Conservation (phyloP, 2,797 vertebrate species). For the Scarus forsteni region DNA sequence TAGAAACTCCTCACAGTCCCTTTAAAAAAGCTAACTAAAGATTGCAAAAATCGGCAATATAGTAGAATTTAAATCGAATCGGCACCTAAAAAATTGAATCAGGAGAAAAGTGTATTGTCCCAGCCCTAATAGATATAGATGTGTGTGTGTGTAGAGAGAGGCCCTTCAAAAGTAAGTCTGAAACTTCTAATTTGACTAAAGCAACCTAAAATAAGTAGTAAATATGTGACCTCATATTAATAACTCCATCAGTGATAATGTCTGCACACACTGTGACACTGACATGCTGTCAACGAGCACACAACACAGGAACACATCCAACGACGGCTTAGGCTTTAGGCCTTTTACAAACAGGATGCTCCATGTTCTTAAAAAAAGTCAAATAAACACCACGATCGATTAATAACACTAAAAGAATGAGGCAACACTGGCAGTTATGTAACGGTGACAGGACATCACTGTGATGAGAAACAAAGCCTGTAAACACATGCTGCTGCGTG, state of each 20-base stretch:
- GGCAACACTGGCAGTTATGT: background rate
- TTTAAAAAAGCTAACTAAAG: too few species aligned
- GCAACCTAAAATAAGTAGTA: conserved; percentile 27
- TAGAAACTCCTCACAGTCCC: too few species aligned
- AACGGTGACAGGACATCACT: conserved; percentile 35
- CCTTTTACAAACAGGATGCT: conserved; percentile 40
- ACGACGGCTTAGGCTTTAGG: conserved; percentile 70
- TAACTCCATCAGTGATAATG: conserved; percentile 48
- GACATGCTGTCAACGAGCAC: conserved; percentile 58
- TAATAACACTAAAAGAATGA: background rate
- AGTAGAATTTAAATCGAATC: too few species aligned
- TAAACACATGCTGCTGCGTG: conserved; percentile 30
- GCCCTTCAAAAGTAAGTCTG: background rate
- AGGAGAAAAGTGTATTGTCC: too few species aligned
- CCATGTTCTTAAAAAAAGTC: conserved; percentile 8
- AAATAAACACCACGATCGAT: background rate
- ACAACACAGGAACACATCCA: conserved; percentile 58
- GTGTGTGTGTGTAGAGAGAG: background rate
- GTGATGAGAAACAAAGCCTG: conserved; percentile 40
- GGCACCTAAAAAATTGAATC: too few species aligned
- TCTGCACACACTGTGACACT: conserved; percentile 37
- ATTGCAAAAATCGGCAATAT: too few species aligned
- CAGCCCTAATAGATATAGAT: too few species aligned
- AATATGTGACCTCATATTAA: conserved; percentile 17
- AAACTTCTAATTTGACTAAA: conserved; percentile 22